A percentile compares a stretch with the other conserved stretches of the same genome.
Conservation (phyloP, 2,113 vertebrate species). For the Eolophus roseicapilla region DNA sequence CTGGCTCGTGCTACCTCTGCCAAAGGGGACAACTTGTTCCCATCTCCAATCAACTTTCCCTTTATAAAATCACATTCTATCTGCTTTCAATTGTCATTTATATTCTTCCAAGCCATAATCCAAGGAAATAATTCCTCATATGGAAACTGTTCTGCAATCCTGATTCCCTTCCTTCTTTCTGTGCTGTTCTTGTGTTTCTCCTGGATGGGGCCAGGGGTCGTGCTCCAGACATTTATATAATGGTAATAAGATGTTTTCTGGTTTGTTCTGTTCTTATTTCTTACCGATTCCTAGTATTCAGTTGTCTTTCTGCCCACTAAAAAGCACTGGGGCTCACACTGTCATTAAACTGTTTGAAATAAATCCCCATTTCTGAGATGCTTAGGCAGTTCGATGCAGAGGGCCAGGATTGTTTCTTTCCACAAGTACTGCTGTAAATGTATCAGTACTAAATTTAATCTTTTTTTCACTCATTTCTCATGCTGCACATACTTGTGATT, state of each 20-base stretch:
- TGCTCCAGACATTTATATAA: not conserved
- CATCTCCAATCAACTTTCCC: not conserved
- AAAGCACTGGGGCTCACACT: not conserved
- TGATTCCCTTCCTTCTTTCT: not conserved
- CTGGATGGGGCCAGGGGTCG: not conserved
- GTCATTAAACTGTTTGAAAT: not conserved
- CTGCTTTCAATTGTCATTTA: not conserved
- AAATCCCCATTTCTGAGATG: not conserved
- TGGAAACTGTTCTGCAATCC: not conserved
- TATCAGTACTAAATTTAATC: not conserved
- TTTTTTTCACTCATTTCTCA: not conserved
- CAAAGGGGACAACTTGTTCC: not conserved
- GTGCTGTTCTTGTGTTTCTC: not conserved
- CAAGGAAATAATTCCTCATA: not conserved
- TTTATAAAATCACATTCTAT: not conserved
- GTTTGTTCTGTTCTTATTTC: not conserved
- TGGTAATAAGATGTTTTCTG: not conserved
- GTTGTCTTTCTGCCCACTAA: not conserved
- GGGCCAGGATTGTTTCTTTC: not conserved
- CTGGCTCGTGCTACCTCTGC: not conserved
- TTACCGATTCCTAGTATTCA: not conserved
- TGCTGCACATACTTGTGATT: not conserved
- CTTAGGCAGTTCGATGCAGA: not conserved
- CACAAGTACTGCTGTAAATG: not conserved
- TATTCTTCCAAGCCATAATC: not conserved